phyloP scores from a whole-genome alignment of 2,797 vertebrate genomes.

The Cyclura pinguis region DNA sequence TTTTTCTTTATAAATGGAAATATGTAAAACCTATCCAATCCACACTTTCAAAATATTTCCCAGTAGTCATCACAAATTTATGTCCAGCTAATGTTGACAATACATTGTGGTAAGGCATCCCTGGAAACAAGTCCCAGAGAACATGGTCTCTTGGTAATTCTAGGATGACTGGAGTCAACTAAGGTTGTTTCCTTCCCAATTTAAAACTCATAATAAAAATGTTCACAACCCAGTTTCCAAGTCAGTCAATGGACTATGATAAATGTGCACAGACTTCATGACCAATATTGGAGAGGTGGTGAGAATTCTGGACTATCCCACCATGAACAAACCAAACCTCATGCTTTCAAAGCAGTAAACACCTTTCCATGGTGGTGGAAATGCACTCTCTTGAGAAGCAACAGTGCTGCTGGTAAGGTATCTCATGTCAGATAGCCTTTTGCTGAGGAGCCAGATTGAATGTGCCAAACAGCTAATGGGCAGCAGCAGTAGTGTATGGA shows the following conservation, averaged over 20 bases:
- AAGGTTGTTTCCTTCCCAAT: background rate
- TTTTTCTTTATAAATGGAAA: background rate
- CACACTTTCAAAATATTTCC: background rate
- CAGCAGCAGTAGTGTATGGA: no score
- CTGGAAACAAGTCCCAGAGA: background rate
- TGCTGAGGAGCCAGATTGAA: no score
- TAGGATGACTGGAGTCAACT: background rate
- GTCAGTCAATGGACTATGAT: background rate
- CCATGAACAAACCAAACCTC: no score
- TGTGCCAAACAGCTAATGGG: no score
- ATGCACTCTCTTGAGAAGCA: no score
- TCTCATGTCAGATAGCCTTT: no score
- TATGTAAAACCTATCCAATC: background rate
- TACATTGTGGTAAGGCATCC: background rate
- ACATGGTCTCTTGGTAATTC: slow-evolving; percentile 2
- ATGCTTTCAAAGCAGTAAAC: no score
- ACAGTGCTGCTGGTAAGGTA: no score
- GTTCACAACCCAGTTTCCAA: background rate
- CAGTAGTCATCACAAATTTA: background rate
- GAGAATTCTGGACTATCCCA: background rate
- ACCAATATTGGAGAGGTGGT: background rate
- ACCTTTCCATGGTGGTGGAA: no score
- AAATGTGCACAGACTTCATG: background rate
- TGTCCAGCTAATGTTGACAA: background rate
- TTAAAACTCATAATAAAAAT: background rate